phyloP scores from a whole-genome alignment of 2,113 vertebrate genomes.

The Dendropsophus ebraccatus region DNA sequence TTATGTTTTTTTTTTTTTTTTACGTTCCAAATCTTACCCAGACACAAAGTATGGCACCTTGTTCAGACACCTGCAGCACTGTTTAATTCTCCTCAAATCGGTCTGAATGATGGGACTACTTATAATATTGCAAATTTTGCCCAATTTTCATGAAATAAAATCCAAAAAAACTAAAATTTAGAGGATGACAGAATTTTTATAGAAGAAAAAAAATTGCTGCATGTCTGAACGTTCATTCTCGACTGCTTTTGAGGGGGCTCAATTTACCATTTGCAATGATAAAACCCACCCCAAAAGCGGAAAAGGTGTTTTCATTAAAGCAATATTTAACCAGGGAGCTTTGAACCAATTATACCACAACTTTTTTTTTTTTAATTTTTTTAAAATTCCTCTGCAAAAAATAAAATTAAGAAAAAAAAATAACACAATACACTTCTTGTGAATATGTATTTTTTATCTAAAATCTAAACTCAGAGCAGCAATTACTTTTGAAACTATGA shows the following conservation, averaged over 20 bases:
- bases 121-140: conserved; percentile 73
- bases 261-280: neutral
- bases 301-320: conserved; percentile 70
- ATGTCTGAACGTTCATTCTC: conserved; percentile 74
- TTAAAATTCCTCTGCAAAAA: conserved; percentile 54
- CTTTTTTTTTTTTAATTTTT: conserved; percentile 66
- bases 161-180: conserved; percentile 67
- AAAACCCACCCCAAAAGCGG: conserved; percentile 27
- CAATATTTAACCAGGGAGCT: conserved; percentile 82
- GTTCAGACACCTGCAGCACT: conserved; percentile 92
- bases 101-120: conserved; percentile 80
- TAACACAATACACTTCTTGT: conserved; percentile 78
- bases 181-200: conserved; percentile 68
- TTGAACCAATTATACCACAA: conserved; percentile 88
- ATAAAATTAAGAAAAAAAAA: conserved; percentile 67
- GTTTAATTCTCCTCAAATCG: conserved; percentile 79
- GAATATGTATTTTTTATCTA: conserved; percentile 79
- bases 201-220: conserved; percentile 76
- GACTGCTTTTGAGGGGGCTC: conserved; percentile 7
- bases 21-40: conserved; percentile 85
- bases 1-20: conserved; percentile 70
- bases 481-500: conserved; percentile 89
- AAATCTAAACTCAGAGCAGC: conserved; percentile 87
- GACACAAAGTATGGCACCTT: conserved; percentile 93
- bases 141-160: conserved; percentile 65